Evolutionary conservation across 1,140 invertebrate genomes (phyloP).

Genomic region (Helicoverpa zea): DNA sequence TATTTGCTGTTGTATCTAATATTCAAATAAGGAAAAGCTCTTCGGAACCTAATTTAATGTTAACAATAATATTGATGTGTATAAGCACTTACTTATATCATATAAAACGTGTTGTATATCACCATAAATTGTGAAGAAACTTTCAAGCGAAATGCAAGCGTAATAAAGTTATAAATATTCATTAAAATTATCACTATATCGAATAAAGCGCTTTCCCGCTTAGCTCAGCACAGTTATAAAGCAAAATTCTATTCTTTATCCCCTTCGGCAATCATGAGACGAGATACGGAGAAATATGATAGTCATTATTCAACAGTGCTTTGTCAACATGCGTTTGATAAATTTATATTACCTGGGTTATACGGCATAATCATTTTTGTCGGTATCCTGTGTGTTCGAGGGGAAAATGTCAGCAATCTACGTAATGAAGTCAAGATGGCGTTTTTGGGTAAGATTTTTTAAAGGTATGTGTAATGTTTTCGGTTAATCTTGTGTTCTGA

Average conservation of each 20-base stretch:
- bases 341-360: constrained; percentile 74
- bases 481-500: neutral
- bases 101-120: too few species aligned
- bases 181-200: constrained; percentile 75
- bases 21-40: too few species aligned
- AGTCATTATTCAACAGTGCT: constrained; percentile 74
- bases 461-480: neutral
- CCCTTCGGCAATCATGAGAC: constrained; percentile 76
- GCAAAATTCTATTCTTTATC: constrained; percentile 77
- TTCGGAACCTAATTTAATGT: too few species aligned
- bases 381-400: constrained; percentile 3
- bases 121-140: neutral
- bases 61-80: too few species aligned
- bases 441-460: neutral
- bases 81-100: too few species aligned
- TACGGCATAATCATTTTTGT: constrained; percentile 48
- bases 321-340: constrained; percentile 75
- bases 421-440: constrained; percentile 32
- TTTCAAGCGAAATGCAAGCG: constrained; percentile 62
- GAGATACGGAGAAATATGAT: constrained; percentile 79
- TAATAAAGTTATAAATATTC: constrained; percentile 76
- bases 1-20: too few species aligned
- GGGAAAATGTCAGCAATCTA: constrained; percentile 13
- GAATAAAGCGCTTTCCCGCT: constrained; percentile 61
- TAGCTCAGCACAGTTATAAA: constrained; percentile 70